Percentiles rank a stretch among this genome's conserved stretches.
These are phyloP conservation scores for Todiramphus chloris DNA, from an alignment of 2,113 vertebrate species.

Conservation along the genomic window DNA sequence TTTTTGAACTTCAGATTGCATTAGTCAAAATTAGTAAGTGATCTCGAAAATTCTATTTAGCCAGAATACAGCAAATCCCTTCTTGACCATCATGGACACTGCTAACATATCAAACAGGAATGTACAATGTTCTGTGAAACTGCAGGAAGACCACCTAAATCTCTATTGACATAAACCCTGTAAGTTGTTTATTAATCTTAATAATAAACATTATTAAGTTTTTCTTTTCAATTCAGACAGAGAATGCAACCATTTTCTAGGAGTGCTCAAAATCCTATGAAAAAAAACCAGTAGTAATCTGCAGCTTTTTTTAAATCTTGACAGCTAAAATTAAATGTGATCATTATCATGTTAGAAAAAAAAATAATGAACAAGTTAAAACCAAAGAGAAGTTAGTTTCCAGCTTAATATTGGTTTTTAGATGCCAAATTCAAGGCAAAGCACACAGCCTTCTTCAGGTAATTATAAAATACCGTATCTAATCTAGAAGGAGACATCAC, in stretches of 20 bases:
- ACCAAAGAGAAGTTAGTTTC: neutral
- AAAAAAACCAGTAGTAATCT: neutral
- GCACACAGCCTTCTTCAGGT: neutral
- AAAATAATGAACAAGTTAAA: neutral
- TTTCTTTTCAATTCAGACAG: neutral
- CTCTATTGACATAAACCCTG: neutral
- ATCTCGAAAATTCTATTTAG: neutral
- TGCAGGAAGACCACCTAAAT: neutral
- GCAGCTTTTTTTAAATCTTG: neutral
- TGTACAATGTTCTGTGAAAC: neutral
- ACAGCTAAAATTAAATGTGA: neutral
- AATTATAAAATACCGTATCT: neutral
- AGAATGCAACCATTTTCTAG: neutral
- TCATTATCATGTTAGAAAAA: neutral
- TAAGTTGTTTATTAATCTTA: neutral
- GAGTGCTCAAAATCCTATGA: neutral
- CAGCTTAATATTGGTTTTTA: neutral
- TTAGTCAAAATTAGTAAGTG: neutral
- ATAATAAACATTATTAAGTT: neutral
- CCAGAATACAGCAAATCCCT: neutral
- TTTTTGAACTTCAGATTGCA: neutral
- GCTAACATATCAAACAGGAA: neutral
- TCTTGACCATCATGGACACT: neutral
- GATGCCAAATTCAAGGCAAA: neutral
- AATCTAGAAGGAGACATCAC: neutral